phyloP scores from a whole-genome alignment of 2,113 vertebrate species.

The Rhynchomys soricoides region DNA sequence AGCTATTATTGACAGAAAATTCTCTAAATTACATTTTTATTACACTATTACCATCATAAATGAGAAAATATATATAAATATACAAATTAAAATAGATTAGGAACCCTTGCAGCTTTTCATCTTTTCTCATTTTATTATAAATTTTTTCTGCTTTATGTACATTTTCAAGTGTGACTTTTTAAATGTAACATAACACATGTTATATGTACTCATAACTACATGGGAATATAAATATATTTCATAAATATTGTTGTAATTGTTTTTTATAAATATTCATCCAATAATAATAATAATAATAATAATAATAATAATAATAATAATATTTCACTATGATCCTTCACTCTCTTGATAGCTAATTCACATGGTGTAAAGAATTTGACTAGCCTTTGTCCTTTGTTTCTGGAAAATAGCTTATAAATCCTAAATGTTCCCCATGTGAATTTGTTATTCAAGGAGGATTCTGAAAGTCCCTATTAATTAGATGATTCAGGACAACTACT shows the following conservation, averaged over 20 bases:
- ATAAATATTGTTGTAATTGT: constrained; percentile 3
- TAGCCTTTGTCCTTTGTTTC: background rate
- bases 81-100: background rate
- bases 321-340: background rate
- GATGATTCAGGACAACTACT: background rate
- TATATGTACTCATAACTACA: background rate
- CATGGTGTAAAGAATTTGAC: background rate
- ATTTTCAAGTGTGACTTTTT: background rate
- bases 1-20: background rate
- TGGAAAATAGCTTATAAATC: background rate
- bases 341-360: background rate
- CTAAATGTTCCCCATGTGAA: background rate
- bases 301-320: background rate
- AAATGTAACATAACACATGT: background rate
- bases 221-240: background rate
- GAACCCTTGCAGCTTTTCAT: background rate
- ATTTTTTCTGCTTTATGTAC: background rate
- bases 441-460: background rate
- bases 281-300: background rate
- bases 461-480: background rate
- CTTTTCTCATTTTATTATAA: background rate
- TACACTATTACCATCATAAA: background rate
- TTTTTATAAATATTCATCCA: background rate
- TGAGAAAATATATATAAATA: background rate
- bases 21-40: background rate